phyloP scores from a whole-genome alignment of 2,888 invertebrate species.

The Gymnocheta viridis region DNA sequence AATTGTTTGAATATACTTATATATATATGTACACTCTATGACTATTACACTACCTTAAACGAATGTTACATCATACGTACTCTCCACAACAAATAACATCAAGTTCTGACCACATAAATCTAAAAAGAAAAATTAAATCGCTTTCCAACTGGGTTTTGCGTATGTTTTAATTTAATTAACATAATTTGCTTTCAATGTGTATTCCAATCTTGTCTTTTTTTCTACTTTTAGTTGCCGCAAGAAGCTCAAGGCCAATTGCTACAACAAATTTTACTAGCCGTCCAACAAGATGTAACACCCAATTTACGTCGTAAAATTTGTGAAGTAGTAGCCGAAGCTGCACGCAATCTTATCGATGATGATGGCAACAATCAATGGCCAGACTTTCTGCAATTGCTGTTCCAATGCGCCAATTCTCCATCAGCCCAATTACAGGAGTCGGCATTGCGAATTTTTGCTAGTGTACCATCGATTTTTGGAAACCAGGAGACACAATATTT shows the following conservation, averaged over 20 bases:
- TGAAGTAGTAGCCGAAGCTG: constrained; percentile 97
- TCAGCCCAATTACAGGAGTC: constrained; percentile 93
- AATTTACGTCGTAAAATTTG: constrained; percentile 94
- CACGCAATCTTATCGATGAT: constrained; percentile 96
- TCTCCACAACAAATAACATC: no score
- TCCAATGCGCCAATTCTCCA: constrained; percentile 94
- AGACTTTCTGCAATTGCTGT: constrained; percentile 96
- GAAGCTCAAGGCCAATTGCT: constrained; percentile 93
- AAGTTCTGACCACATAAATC: no score
- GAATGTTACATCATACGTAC: no score
- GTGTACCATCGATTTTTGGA: constrained; percentile 98
- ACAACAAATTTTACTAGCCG: constrained; percentile 91
- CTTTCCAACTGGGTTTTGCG: no score
- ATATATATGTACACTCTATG: no score
- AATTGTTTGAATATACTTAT: no score
- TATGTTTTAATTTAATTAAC: no score
- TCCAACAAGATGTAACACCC: constrained; percentile 92
- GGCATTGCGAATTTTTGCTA: constrained; percentile 97
- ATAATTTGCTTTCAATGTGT: no score
- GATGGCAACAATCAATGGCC: constrained; percentile 98
- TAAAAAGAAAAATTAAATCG: no score
- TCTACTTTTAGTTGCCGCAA: constrained; percentile 84
- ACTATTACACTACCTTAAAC: no score
- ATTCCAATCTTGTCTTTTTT: constrained; percentile 5
- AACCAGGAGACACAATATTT: constrained; percentile 95